Evolutionary conservation across 2,797 vertebrate genomes (phyloP).

Genomic region (Apogon talboti): DNA sequence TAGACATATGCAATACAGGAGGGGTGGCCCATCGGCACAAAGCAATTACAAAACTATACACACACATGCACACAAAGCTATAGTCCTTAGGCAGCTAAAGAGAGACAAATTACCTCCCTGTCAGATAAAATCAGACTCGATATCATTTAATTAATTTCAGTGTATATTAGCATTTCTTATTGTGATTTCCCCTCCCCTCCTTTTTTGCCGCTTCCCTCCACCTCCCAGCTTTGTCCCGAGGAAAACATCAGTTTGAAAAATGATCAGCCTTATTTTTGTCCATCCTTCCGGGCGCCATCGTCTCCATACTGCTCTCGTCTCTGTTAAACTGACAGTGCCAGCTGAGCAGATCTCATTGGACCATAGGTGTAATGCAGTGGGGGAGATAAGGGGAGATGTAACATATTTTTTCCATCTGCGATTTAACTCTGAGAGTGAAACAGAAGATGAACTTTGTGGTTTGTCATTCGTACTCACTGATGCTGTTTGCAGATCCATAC

Average conservation of each 20-base stretch:
- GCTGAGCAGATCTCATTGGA: constrained; percentile 23
- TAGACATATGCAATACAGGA: constrained; percentile 40
- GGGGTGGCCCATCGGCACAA: constrained; percentile 62
- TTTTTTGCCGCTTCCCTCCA: constrained; percentile 39
- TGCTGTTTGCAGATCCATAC: no score
- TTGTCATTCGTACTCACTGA: no score
- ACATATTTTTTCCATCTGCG: not conserved
- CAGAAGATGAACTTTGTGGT: not conserved
- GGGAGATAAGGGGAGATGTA: not conserved
- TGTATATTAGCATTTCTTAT: constrained; percentile 79
- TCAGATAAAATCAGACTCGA: constrained; percentile 90
- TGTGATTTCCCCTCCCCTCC: constrained; percentile 62
- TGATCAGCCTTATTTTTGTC: constrained; percentile 36
- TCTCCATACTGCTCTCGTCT: constrained; percentile 21
- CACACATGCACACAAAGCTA: constrained; percentile 34
- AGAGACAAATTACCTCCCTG: constrained; percentile 91
- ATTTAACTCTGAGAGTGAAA: not conserved
- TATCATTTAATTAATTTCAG: constrained; percentile 92
- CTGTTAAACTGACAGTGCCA: constrained; percentile 31
- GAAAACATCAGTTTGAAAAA: constrained; percentile 66
- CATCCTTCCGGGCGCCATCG: constrained; percentile 24
- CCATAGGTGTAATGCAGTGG: constrained; percentile 23
- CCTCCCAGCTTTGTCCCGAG: constrained; percentile 50
- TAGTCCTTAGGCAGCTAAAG: constrained; percentile 79
- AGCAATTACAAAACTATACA: constrained; percentile 72